These are phyloP conservation scores for Pseudeuparius sepicola DNA, from an alignment of 2,888 invertebrate genomes.

Conservation along the genomic window DNA sequence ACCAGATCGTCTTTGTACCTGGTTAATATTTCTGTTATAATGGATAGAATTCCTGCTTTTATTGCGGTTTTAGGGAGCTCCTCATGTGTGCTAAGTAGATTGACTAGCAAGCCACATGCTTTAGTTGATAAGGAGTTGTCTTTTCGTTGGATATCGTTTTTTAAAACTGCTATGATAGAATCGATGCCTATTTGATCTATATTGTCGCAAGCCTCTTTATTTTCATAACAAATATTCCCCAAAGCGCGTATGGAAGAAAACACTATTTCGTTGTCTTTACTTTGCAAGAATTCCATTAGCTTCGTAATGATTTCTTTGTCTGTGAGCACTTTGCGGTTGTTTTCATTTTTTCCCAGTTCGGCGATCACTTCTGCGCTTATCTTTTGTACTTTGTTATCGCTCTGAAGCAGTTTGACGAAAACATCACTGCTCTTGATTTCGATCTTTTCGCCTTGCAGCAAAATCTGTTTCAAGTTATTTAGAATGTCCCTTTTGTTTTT, in stretches of 20 bases:
- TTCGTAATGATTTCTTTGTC: slow-evolving; percentile 48
- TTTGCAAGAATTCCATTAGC: slow-evolving; percentile 47
- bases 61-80: slow-evolving; percentile 52
- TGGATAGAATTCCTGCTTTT: slow-evolving; percentile 44
- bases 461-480: slow-evolving; percentile 41
- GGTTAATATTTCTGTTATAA: slow-evolving; percentile 44
- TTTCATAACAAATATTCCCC: slow-evolving; percentile 84
- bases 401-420: slow-evolving; percentile 39
- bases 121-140: slow-evolving; percentile 40
- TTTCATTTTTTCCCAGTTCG: slow-evolving; percentile 70
- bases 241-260: slow-evolving; percentile 73
- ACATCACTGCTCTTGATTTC: slow-evolving; percentile 42
- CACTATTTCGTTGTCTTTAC: slow-evolving; percentile 42
- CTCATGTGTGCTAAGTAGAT: slow-evolving; percentile 67
- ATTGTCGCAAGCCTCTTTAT: slow-evolving; percentile 57
- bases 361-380: slow-evolving; percentile 63
- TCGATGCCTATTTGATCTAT: slow-evolving; percentile 33
- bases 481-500: slow-evolving; percentile 41
- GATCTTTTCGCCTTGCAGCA: slow-evolving; percentile 40
- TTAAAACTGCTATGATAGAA: slow-evolving; percentile 29
- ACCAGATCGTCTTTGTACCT: slow-evolving; percentile 35
- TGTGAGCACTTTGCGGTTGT: slow-evolving; percentile 62
- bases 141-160: slow-evolving; percentile 23
- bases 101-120: slow-evolving; percentile 66
- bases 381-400: slow-evolving; percentile 42